phyloP scores from a whole-genome alignment of 1,140 invertebrate species.

The Panagrolaimus sp. region DNA sequence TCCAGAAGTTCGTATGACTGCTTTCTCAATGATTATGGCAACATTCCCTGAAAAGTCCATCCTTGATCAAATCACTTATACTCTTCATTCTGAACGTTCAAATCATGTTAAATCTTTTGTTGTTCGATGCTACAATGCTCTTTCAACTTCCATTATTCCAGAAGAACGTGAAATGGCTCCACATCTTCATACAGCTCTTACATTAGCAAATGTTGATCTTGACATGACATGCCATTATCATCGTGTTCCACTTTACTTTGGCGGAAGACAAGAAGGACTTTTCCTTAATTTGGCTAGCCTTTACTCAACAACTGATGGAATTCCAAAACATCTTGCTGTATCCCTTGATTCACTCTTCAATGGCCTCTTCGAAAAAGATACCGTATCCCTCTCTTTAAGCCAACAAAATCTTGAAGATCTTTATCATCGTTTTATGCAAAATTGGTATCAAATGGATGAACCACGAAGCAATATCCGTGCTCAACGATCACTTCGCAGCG shows the following conservation, averaged over 20 bases:
- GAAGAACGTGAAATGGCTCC: constrained; percentile 27
- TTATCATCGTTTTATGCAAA: constrained; percentile 23
- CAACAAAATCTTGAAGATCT: constrained; percentile 36
- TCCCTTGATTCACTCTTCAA: constrained; percentile 30
- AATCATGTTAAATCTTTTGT: constrained; percentile 46
- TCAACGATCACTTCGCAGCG: neutral
- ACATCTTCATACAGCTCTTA: constrained; percentile 34
- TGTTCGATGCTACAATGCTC: constrained; percentile 23
- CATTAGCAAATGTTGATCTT: constrained; percentile 19
- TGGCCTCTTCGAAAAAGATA: constrained; percentile 27
- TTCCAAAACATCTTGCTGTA: constrained; percentile 30
- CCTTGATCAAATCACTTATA: constrained; percentile 46
- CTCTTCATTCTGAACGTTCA: constrained; percentile 36
- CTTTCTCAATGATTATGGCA: constrained; percentile 38
- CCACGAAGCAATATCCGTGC: too few species aligned
- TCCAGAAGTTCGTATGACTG: constrained; percentile 46
- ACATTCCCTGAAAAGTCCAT: constrained; percentile 37
- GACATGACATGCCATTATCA: too few species aligned
- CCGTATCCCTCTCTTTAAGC: constrained; percentile 19
- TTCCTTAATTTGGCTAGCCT: constrained; percentile 32
- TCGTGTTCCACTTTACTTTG: constrained; percentile 34
- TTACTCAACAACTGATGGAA: constrained; percentile 24
- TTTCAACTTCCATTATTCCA: constrained; percentile 41
- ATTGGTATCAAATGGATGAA: too few species aligned
- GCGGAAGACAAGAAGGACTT: constrained; percentile 30